Base-by-base conservation (phyloP, 1,140 invertebrate species). In the Trypoxylus dichotomus region DNA sequence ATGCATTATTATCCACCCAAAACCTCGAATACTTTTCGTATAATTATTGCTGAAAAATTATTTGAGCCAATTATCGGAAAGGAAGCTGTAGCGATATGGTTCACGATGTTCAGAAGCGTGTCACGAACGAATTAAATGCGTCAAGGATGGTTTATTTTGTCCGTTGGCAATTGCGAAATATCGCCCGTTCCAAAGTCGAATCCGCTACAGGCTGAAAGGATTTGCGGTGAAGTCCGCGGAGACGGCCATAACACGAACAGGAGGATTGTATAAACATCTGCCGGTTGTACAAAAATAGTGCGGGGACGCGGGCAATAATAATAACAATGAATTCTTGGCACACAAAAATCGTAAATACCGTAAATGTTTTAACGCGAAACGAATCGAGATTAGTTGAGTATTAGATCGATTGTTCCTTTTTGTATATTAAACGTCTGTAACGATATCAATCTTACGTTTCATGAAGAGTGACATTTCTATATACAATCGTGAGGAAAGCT, bases 311-410 rank as follows among this genome's bases (percentile, higher is more conserved):
- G 60, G 60, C 60, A 68, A 68, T 68, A 68, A 68, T 68, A 68
- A 68, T 24, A 68, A 68, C 24, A 68, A 68, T 68, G 60, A 68
- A 68, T 68, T 68, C 60, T 68, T 68, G 60, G 60, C 60, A 68
- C 21, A 68, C 60, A 68, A 68, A 68, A 68, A 68, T 27, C 60
- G 60, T 68, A 68, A 68, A 68, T 68, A 68, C 60, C 60, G 60
- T 27, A 68, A 68, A 29, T 68, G 60, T 68, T 68, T 68, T 11
- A 29, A 68, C 15, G 60, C 24, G 27, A 68, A 29, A 25, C 60
- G 60, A 68, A 68, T 8, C 60, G 24, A 68, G 60, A 25, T 68
- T 10, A 27, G 60, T 68, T 68, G 24, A 11, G 24, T 11, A 13
- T 68, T 29, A 5, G 24, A 27, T 68, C 6, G 60, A 68, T 24